These are phyloP conservation scores for Cylindroiulus punctatus DNA, from an alignment of 2,888 invertebrate genomes.

Conservation along the genomic window DNA sequence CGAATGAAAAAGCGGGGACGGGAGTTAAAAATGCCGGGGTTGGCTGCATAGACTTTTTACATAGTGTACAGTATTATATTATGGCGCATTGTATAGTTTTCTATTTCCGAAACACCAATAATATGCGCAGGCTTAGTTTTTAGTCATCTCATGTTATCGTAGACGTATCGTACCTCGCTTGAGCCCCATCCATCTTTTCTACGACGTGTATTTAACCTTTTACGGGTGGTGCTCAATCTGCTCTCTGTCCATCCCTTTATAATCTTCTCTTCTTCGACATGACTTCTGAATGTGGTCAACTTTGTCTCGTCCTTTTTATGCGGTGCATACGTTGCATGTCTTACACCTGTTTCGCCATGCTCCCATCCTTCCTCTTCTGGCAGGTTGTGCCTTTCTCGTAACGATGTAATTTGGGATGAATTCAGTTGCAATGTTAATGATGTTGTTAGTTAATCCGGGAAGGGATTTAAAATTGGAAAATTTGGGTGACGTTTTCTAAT, in stretches of 20 bases:
- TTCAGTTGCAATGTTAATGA: background rate
- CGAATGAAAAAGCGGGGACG: background rate
- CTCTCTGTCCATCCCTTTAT: background rate
- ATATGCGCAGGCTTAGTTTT: background rate
- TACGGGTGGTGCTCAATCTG: background rate
- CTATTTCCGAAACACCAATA: background rate
- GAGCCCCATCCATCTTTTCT: background rate
- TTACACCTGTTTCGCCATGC: background rate
- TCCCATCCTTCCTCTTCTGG: background rate
- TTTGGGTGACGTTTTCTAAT: too few species aligned
- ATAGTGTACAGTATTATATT: conserved; percentile 38
- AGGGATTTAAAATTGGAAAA: too few species aligned
- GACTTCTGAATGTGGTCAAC: conserved; percentile 18
- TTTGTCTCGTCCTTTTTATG: background rate
- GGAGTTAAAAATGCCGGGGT: background rate
- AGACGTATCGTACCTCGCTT: background rate
- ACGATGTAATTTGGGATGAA: background rate
- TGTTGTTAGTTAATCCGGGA: too few species aligned
- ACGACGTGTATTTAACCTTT: background rate
- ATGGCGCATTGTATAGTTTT: conserved; percentile 21
- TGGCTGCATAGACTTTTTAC: background rate
- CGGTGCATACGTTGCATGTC: background rate
- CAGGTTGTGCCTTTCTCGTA: background rate
- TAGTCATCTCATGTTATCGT: background rate
- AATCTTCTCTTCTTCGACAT: background rate